Percentiles rank a stretch among this genome's conserved stretches.
Conservation (phyloP, 2,113 vertebrate genomes). For the Thalassarche chlororhynchos region DNA sequence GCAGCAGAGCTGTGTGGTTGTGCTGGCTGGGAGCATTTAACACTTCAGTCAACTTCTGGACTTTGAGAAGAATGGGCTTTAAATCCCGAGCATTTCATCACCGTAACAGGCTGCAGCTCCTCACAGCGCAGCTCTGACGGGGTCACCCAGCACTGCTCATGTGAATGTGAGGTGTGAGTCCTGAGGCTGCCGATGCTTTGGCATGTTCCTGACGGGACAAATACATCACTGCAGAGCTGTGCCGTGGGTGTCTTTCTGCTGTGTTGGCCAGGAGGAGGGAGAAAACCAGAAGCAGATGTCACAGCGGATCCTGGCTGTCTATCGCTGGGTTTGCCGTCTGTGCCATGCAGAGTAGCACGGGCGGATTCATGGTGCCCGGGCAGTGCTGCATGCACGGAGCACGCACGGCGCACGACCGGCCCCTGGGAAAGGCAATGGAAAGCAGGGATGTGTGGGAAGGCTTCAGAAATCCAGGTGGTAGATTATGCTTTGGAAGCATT, state of each 20-base stretch:
- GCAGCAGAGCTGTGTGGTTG: not conserved
- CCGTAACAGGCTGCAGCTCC: fast-evolving
- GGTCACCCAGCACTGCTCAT: not conserved
- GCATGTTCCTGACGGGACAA: not conserved
- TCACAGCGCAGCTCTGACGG: fast-evolving
- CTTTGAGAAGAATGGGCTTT: not conserved
- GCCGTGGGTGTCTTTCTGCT: not conserved
- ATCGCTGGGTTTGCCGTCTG: not conserved
- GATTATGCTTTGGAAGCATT: not conserved
- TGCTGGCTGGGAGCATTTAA: not conserved
- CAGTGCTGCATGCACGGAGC: not conserved
- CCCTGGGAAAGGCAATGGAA: not conserved
- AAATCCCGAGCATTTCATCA: not conserved
- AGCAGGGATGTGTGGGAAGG: not conserved
- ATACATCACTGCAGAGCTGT: not conserved
- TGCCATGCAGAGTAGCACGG: no score
- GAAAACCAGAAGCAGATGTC: not conserved
- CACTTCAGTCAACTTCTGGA: not conserved
- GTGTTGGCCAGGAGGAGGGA: not conserved
- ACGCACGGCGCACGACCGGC: fast-evolving
- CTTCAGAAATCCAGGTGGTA: not conserved
- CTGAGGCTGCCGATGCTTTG: not conserved
- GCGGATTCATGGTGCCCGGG: not conserved
- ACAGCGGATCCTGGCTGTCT: not conserved
- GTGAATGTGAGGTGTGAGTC: fast-evolving